phyloP scores from a whole-genome alignment of 1,140 invertebrate species.

The Drosophila triauraria region DNA sequence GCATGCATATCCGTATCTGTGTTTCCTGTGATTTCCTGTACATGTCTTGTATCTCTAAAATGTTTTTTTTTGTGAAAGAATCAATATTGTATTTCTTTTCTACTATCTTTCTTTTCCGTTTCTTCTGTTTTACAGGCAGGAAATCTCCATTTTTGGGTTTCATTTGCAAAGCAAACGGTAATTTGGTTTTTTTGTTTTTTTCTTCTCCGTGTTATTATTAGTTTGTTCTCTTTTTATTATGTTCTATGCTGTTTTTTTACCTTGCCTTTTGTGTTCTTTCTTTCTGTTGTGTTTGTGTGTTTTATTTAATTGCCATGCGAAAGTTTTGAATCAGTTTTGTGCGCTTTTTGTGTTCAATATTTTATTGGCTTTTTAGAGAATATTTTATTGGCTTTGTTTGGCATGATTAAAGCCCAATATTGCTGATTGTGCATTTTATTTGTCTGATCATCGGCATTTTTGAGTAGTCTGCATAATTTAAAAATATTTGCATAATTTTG shows the following conservation, averaged over 20 bases:
- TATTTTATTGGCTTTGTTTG: conserved; percentile 6
- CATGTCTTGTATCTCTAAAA: conserved; percentile 25
- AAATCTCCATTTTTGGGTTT: conserved; percentile 85
- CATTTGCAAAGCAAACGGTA: conserved; percentile 85
- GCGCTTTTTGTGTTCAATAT: conserved; percentile 18
- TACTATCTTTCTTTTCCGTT: conserved; percentile 71
- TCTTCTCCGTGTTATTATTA: conserved; percentile 37
- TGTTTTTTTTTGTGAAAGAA: conserved; percentile 33
- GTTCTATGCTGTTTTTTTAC: conserved; percentile 22
- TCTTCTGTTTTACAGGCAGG: conserved; percentile 82
- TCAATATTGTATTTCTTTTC: conserved; percentile 62
- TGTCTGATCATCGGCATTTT: neutral
- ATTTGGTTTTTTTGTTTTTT: conserved; percentile 57
- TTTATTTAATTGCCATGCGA: conserved; percentile 52
- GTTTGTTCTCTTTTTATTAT: conserved; percentile 35
- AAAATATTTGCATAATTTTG: neutral
- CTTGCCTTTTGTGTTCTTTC: conserved; percentile 23
- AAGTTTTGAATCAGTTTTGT: conserved; percentile 28
- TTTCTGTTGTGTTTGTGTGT: conserved; percentile 20
- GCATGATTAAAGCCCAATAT: conserved; percentile 4
- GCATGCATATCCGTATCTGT: conserved; percentile 21
- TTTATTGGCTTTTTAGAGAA: neutral
- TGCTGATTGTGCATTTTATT: neutral
- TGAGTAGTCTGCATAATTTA: neutral
- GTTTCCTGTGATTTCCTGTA: neutral